Percentiles rank a stretch among this genome's conserved stretches.
phyloP scores from a whole-genome alignment of 2,888 invertebrate genomes.

The Osmoderma eremita region DNA sequence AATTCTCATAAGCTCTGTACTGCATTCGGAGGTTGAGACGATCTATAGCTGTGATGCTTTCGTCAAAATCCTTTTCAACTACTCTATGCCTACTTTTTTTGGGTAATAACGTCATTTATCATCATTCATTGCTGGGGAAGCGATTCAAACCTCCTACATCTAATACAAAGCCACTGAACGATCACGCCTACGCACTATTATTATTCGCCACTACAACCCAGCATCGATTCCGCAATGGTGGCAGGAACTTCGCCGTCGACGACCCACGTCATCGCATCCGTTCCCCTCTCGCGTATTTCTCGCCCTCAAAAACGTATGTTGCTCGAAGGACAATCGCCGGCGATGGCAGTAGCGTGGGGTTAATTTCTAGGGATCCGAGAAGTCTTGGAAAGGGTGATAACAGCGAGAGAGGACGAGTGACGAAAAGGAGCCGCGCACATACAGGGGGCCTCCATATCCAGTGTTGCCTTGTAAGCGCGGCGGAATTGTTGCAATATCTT shows the following conservation, averaged over 20 bases:
- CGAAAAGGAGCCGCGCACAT: too few relatives aligned
- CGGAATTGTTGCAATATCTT: conserved; percentile 1
- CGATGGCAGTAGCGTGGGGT: conserved; percentile 5
- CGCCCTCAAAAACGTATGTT: conserved; percentile 17
- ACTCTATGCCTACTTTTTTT: too few relatives aligned
- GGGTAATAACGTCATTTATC: too few relatives aligned
- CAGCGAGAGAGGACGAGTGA: not conserved
- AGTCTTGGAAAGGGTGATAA: conserved; percentile 26
- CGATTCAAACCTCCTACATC: conserved; percentile 11
- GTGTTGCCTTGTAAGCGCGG: not conserved
- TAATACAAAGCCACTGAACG: not conserved
- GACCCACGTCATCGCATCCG: not conserved
- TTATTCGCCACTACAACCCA: not conserved
- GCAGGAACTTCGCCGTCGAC: not conserved
- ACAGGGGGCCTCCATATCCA: not conserved
- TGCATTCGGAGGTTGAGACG: too few relatives aligned
- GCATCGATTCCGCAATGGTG: not conserved
- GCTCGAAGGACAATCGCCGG: conserved; percentile 8
- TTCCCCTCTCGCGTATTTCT: not conserved
- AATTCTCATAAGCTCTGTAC: too few relatives aligned
- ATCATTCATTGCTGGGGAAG: not conserved
- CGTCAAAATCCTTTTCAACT: too few relatives aligned
- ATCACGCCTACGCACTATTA: not conserved
- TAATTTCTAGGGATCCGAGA: conserved; percentile 18
- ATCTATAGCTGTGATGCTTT: too few relatives aligned